phyloP scores from a whole-genome alignment of 1,140 invertebrate species.

The Babylonia areolata region DNA sequence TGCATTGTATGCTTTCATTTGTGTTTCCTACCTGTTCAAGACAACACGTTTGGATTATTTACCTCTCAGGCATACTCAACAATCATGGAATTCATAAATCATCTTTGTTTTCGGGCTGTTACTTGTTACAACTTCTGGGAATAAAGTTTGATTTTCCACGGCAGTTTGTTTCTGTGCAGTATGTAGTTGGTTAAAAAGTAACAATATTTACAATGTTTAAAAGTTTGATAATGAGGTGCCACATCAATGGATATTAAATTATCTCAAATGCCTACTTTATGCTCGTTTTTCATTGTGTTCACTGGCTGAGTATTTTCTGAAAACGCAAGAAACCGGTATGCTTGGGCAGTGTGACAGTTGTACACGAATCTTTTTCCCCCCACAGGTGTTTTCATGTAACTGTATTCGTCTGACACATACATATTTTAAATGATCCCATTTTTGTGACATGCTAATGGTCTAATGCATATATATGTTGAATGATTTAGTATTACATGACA shows the following conservation, averaged over 20 bases:
- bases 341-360: not conserved
- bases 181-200: not conserved
- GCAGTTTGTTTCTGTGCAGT: not conserved
- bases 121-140: not conserved
- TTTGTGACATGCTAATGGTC: no score
- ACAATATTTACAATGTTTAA: not conserved
- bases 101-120: not conserved
- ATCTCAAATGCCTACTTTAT: conserved; percentile 18
- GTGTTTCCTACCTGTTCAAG: not conserved
- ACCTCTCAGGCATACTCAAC: conserved; percentile 3
- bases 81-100: not conserved
- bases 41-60: not conserved
- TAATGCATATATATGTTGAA: no score
- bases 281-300: not conserved
- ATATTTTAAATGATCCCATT: no score
- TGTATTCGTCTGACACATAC: no score
- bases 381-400: no score
- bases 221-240: conserved; percentile 15
- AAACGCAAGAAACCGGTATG: not conserved
- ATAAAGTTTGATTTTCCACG: not conserved
- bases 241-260: conserved; percentile 24
- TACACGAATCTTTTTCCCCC: no score
- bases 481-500: no score
- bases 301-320: not conserved
- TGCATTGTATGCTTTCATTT: no score